Evolutionary conservation across 2,888 invertebrate species (phyloP).

Genomic region (Priocnemis perturbator): DNA sequence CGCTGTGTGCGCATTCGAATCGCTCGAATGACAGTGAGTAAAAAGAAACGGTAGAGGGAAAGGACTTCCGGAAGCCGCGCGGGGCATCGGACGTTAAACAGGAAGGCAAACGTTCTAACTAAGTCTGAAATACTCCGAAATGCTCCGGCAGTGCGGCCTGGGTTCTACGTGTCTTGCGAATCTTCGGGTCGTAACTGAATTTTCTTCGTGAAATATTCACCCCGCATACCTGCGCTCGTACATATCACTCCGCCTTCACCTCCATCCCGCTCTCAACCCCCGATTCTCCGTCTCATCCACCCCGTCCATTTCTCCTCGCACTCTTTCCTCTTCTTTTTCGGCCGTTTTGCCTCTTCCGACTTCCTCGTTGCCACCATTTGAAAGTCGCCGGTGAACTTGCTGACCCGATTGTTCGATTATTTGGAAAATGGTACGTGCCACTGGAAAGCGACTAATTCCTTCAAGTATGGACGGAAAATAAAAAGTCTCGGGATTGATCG

Average conservation of each 20-base stretch:
- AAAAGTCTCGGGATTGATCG: neutral
- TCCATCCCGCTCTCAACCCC: slow-evolving; percentile 40
- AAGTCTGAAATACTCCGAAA: slow-evolving; percentile 68
- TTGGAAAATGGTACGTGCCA: too few relatives aligned
- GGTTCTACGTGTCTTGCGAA: slow-evolving; percentile 70
- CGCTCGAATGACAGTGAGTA: too few relatives aligned
- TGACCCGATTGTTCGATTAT: slow-evolving; percentile 32
- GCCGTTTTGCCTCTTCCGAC: neutral
- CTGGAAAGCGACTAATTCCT: too few relatives aligned
- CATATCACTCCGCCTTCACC: slow-evolving; percentile 65
- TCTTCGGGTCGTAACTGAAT: slow-evolving; percentile 71
- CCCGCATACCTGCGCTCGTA: slow-evolving; percentile 68
- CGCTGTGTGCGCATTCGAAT: slow-evolving; percentile 30
- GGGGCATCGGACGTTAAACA: slow-evolving; percentile 62
- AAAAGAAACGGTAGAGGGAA: slow-evolving; percentile 15
- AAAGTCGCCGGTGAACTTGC: slow-evolving; percentile 37
- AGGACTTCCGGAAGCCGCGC: neutral
- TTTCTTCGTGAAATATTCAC: slow-evolving; percentile 73
- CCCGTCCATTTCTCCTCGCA: slow-evolving; percentile 35
- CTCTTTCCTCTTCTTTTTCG: slow-evolving; percentile 24
- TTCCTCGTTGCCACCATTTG: slow-evolving; percentile 21
- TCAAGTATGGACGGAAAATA: neutral
- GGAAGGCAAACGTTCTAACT: slow-evolving; percentile 72
- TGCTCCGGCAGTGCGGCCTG: slow-evolving; percentile 43
- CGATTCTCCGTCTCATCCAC: slow-evolving; percentile 38